phyloP scores from a whole-genome alignment of 2,888 invertebrate genomes.

The Dione vanillae region DNA sequence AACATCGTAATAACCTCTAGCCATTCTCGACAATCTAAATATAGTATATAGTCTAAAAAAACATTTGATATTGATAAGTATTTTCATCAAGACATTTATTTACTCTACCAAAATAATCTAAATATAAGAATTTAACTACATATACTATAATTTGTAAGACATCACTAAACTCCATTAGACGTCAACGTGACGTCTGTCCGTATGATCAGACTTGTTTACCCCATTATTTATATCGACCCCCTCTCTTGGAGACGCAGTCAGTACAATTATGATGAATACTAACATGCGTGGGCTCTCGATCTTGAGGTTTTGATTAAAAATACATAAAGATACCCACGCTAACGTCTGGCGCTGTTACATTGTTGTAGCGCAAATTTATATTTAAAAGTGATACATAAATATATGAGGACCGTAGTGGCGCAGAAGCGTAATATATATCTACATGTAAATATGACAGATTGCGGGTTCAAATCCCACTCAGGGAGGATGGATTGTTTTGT shows the following conservation, averaged over 20 bases:
- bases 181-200: constrained; percentile 34
- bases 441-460: too few species aligned
- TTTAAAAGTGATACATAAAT: too few species aligned
- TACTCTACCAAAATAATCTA: neutral
- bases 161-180: constrained; percentile 11
- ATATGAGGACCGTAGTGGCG: too few species aligned
- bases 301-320: constrained; percentile 34
- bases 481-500: too few species aligned
- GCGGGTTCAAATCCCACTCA: too few species aligned
- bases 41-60: too few species aligned
- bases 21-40: too few species aligned
- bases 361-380: neutral
- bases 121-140: constrained; percentile 2
- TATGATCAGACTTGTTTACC: constrained; percentile 32
- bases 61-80: too few species aligned
- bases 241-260: constrained; percentile 28
- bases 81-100: too few species aligned
- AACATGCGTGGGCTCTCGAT: constrained; percentile 36
- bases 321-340: constrained; percentile 29
- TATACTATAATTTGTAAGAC: too few species aligned
- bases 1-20: too few species aligned
- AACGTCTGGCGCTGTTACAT: constrained; percentile 7
- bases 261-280: constrained; percentile 36
- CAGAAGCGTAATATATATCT: too few species aligned
- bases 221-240: constrained; percentile 34